phyloP scores from a whole-genome alignment of 2,888 invertebrate species.

The Peribatodes rhomboidaria region DNA sequence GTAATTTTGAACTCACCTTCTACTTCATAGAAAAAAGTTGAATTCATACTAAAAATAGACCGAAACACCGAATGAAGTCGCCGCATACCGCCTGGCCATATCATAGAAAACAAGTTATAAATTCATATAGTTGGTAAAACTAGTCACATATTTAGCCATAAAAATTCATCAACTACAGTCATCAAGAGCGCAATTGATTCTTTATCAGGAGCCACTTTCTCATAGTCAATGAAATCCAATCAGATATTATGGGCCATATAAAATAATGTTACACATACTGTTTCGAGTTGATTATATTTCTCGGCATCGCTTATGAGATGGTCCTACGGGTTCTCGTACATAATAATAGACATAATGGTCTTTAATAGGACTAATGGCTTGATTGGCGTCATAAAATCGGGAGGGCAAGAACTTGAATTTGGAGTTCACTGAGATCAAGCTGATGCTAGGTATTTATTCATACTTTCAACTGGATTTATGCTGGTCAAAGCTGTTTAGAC shows the following conservation, averaged over 20 bases:
- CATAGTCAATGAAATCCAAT: constrained; percentile 33
- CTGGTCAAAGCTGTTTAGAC: too few species aligned
- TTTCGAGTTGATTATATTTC: constrained; percentile 48
- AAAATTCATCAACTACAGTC: constrained; percentile 26
- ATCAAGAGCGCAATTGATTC: constrained; percentile 24
- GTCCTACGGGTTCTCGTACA: constrained; percentile 57
- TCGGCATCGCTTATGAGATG: constrained; percentile 63
- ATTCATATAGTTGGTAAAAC: constrained; percentile 18
- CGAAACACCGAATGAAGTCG: too few species aligned
- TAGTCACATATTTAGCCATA: constrained; percentile 26
- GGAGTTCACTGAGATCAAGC: constrained; percentile 9
- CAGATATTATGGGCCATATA: constrained; percentile 33
- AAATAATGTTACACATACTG: constrained; percentile 36
- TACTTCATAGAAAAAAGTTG: too few species aligned
- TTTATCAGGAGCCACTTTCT: constrained; percentile 31
- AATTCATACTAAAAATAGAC: too few species aligned
- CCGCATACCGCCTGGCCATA: too few species aligned
- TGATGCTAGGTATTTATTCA: constrained; percentile 17
- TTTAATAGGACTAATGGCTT: constrained; percentile 75
- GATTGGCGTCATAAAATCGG: constrained; percentile 76
- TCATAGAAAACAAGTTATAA: constrained; percentile 4
- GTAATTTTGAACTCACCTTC: too few species aligned
- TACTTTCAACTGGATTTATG: background rate
- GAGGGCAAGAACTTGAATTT: constrained; percentile 45
- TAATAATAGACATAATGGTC: constrained; percentile 71